phyloP scores from a whole-genome alignment of 2,888 invertebrate genomes.

The Mactromeris polynyma region DNA sequence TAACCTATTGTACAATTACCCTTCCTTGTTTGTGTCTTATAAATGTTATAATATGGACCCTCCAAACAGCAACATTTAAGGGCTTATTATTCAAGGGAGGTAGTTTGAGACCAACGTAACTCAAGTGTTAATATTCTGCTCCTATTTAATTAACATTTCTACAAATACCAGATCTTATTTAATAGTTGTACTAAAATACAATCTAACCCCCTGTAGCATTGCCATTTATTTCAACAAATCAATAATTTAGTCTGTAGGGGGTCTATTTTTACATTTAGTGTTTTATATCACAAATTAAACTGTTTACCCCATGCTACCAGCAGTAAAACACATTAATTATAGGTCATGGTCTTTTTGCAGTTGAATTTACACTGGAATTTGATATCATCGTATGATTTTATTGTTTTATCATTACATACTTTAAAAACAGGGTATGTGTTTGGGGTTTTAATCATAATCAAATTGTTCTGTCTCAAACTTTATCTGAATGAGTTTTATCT shows the following conservation, averaged over 20 bases:
- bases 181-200: not conserved
- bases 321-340: conserved; percentile 20
- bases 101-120: too few relatives aligned
- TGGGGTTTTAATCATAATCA: not conserved
- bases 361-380: not conserved
- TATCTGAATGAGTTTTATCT: not conserved
- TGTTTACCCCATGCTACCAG: conserved; percentile 23
- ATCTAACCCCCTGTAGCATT: not conserved
- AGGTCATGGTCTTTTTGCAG: not conserved
- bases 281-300: not conserved
- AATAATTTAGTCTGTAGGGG: conserved; percentile 23
- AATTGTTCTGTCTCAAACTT: not conserved
- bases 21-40: too few relatives aligned
- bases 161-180: not conserved
- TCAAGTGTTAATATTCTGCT: not conserved
- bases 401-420: not conserved
- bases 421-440: not conserved
- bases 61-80: too few relatives aligned
- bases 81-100: too few relatives aligned
- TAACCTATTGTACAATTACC: too few relatives aligned
- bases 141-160: not conserved
- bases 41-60: too few relatives aligned
- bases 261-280: conserved; percentile 16
- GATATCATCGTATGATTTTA: not conserved
- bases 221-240: conserved; percentile 18